A percentile compares a stretch with the other conserved stretches of the same genome.
Evolutionary conservation across 2,797 vertebrate species (phyloP).

Genomic region (Pelobates cultripes): DNA sequence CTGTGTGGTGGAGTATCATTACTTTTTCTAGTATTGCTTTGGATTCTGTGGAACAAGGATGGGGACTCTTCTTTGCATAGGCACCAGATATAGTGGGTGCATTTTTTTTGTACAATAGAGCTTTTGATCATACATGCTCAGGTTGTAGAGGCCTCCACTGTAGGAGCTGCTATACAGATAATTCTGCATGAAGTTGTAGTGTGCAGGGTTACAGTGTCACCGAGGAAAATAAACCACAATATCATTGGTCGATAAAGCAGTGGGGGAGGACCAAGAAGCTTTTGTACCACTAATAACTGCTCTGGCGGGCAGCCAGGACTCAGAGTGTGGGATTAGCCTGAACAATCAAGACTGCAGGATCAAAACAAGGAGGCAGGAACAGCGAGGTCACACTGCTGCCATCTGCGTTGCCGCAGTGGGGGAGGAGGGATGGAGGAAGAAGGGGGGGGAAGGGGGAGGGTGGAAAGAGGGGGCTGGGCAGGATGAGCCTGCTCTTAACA

Average conservation of each 20-base stretch:
- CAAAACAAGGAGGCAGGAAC: slow-evolving; percentile 89
- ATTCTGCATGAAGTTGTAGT: slow-evolving; percentile 44
- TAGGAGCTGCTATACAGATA: not conserved
- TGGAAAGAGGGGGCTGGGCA: slow-evolving; percentile 52
- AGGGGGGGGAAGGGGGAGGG: slow-evolving; percentile 78
- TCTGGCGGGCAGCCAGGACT: slow-evolving; percentile 82
- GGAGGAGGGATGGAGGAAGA: slow-evolving; percentile 60
- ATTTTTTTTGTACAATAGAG: too few species aligned
- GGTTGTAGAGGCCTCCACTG: not conserved
- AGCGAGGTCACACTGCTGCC: slow-evolving; percentile 91
- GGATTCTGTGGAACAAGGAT: too few species aligned
- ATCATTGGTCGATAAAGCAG: slow-evolving; percentile 69
- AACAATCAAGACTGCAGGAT: slow-evolving; percentile 89
- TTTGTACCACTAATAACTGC: slow-evolving; percentile 88
- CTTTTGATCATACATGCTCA: too few species aligned
- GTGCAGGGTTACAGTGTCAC: slow-evolving; percentile 54
- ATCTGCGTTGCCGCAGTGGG: slow-evolving; percentile 92
- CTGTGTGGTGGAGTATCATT: too few species aligned
- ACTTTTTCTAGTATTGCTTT: too few species aligned
- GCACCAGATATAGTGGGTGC: too few species aligned
- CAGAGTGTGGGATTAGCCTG: slow-evolving; percentile 88
- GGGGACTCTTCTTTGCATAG: too few species aligned
- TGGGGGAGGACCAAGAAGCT: slow-evolving; percentile 84
- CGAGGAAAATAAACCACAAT: slow-evolving; percentile 59
- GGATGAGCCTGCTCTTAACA: slow-evolving; percentile 42